A percentile compares a stretch with the other conserved stretches of the same genome.
Conservation (phyloP, 2,888 invertebrate genomes). For the Pristionchus arcanus region DNA sequence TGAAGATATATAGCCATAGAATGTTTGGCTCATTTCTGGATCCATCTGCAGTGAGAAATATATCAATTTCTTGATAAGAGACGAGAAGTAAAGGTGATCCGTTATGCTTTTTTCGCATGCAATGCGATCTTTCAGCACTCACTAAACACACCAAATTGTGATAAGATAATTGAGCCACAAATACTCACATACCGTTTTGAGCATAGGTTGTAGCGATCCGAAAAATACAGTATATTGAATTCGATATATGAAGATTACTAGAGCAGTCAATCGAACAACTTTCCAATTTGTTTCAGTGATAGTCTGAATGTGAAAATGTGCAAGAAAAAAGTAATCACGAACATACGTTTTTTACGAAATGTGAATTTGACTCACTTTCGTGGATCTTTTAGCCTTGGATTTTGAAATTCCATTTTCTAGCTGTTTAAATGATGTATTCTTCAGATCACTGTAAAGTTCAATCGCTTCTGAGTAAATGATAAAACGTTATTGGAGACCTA, state of each 20-base stretch:
- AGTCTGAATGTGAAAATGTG: not conserved
- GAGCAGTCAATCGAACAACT: not conserved
- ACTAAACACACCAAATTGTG: too few relatives aligned
- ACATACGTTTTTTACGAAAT: not conserved
- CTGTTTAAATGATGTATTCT: not conserved
- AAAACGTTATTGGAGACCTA: not conserved
- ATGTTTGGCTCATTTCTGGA: not conserved
- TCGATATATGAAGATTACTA: not conserved
- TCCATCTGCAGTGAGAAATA: not conserved
- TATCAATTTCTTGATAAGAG: too few relatives aligned
- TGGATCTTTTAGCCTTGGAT: not conserved
- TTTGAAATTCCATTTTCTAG: not conserved
- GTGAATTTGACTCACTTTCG: not conserved
- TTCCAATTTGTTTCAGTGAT: not conserved
- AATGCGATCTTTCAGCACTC: too few relatives aligned
- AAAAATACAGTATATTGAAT: not conserved
- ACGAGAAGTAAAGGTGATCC: too few relatives aligned
- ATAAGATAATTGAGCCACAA: too few relatives aligned
- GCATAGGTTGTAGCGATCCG: not conserved
- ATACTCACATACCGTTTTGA: not conserved
- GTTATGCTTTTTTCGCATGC: not conserved
- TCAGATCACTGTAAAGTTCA: not conserved
- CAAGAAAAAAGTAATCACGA: not conserved
- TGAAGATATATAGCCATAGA: not conserved
- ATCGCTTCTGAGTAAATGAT: not conserved